Evolutionary conservation across 2,888 invertebrate genomes (phyloP), one percentile per base, ranked within the genome.

Genomic region (Polietes domitor): DNA sequence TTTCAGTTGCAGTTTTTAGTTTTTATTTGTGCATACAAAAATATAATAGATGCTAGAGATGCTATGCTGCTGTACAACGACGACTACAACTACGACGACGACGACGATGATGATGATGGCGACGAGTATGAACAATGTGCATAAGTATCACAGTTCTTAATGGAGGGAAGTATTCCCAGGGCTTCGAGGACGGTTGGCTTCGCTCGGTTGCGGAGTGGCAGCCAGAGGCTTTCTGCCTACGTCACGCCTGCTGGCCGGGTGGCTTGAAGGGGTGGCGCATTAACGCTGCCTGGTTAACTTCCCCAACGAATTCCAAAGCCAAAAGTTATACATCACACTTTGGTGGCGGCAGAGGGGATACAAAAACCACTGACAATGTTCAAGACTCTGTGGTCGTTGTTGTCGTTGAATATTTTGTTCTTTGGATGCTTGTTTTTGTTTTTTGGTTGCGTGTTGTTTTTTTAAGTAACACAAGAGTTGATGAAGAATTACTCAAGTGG

Each of bases 401-500:
- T 17, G 24, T 58, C 73, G 41, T 37, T 37, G 63, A 61, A 61
- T 61, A 61, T 61, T 26, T 68, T 68, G 68, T 58, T 68, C 68
- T 43, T 61, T 61, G 61, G 61, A 17, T 37, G 15, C 10, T 19
- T 17, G 43, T 68, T 37, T 63, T 32, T 63, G 28, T n/a, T n/a
- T 58, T n/a, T 58, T 2, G 19, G 68, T 43, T 68, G 61, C 61
- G 61, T 61, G 68, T 68, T 68, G 68, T 68, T 37, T 68, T n/a
- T 68, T 68, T 68, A 68, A 68, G 68, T 68, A 68, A 68, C 68
- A 68, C 68, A 84, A 84, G 81, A 84, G 81, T 76, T 81, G 81
- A 84, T 81, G 76, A 84, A 84, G 81, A 84, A 84, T 84, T 81
- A 79, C 76, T 84, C 84, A 84, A 84, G 84, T 84, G 84, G 76